Evolutionary conservation across 2,113 vertebrate species (phyloP).

Genomic region (Mastomys natalensis): DNA sequence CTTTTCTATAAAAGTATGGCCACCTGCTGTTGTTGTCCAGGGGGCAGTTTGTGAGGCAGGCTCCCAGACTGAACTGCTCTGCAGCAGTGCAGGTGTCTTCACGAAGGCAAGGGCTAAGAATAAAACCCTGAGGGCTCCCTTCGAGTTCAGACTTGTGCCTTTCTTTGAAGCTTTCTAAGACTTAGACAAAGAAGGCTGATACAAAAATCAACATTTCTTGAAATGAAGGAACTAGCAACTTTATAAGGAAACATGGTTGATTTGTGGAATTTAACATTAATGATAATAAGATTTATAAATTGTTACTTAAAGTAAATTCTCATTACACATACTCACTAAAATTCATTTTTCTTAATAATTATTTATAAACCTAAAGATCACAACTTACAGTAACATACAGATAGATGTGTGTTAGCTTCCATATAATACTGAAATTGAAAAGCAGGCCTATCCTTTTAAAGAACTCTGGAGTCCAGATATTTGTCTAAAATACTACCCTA

Average conservation of each 20-base stretch:
- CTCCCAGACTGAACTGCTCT: not conserved
- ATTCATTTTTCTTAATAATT: slow-evolving; percentile 14
- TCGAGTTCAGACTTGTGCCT: not conserved
- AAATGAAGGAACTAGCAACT: slow-evolving; percentile 38
- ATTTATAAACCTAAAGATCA: slow-evolving; percentile 36
- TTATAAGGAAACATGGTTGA: not conserved
- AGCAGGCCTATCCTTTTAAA: not conserved
- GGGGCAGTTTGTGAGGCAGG: slow-evolving; percentile 8
- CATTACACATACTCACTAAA: slow-evolving; percentile 25
- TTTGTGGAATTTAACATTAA: slow-evolving; percentile 14
- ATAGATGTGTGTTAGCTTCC: not conserved
- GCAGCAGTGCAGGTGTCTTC: not conserved
- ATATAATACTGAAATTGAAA: slow-evolving; percentile 4
- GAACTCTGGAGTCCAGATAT: not conserved
- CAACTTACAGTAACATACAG: not conserved
- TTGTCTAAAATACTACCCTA: not conserved
- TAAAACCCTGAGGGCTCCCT: not conserved
- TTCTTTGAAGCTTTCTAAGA: not conserved
- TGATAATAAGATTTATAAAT: not conserved
- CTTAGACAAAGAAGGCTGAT: not conserved
- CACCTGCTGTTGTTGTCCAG: not conserved
- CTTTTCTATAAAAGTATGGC: not conserved
- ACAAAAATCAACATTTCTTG: not conserved
- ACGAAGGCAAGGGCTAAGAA: not conserved
- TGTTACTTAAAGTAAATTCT: slow-evolving; percentile 44